Evolutionary conservation across 1,140 invertebrate genomes (phyloP).

Genomic region (Saccostrea glomerata): DNA sequence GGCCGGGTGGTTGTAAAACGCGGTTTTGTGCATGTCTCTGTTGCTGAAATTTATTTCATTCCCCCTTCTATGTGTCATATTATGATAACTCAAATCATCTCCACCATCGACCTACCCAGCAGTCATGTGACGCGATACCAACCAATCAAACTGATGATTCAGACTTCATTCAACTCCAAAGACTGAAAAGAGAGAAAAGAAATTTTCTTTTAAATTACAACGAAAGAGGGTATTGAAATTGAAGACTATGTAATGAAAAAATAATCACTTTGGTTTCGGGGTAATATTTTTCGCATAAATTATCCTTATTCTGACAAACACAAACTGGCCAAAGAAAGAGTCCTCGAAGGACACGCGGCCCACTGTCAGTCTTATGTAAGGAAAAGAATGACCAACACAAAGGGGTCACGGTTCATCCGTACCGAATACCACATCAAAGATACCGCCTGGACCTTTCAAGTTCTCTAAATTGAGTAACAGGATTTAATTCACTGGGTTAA

Average conservation of each 20-base stretch:
- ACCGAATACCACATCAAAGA: conserved; percentile 23
- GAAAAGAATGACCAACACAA: conserved; percentile 3
- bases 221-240: conserved; percentile 44
- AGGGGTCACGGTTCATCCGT: conserved; percentile 20
- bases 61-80: conserved; percentile 62
- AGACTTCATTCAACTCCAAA: conserved; percentile 43
- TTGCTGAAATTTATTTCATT: conserved; percentile 71
- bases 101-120: conserved; percentile 53
- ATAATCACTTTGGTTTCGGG: conserved; percentile 50
- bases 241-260: conserved; percentile 54
- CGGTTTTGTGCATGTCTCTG: conserved; percentile 69
- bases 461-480: conserved; percentile 41
- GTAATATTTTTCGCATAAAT: conserved; percentile 60
- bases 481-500: conserved; percentile 31
- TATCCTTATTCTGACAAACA: conserved; percentile 51
- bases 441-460: background rate
- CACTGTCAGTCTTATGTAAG: conserved; percentile 19
- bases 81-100: conserved; percentile 63
- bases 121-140: conserved; percentile 56
- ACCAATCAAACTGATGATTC: conserved; percentile 55
- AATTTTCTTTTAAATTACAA: conserved; percentile 37
- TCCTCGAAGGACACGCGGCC: background rate
- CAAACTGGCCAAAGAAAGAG: background rate
- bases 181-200: conserved; percentile 51
- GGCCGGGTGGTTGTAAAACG: conserved; percentile 55